Evolutionary conservation across 2,888 invertebrate species (phyloP), one percentile per base, ranked within the genome.

Genomic region (Synergus laeviventris): DNA sequence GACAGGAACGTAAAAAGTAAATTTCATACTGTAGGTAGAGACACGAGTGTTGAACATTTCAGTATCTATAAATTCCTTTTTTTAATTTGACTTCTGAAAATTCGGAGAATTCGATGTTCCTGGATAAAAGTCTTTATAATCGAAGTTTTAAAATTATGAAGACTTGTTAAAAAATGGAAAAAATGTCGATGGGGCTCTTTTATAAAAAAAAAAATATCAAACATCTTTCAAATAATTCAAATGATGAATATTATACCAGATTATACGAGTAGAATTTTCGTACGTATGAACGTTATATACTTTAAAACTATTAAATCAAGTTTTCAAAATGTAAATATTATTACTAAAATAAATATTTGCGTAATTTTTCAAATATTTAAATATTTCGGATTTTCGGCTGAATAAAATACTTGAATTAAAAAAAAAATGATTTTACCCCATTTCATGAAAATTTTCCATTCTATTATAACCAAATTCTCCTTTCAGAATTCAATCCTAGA

Each of bases 11-110:
- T 70, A 70, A 49, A 70, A 70, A 70, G 42, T 66, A 70, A 70
- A 70, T 31, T 49, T n/a, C 36, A 36, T 70, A 64, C 42, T 64
- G 42, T 64, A n/a, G 8, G 49, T 49, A 70, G 24, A 70, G 76
- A 24, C 73, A 60, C 45, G 77, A 74, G 74, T 42, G 62, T 59
- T 61, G 62, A 73, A 73, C 14, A 56, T 78, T 70, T 24, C 31
- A 31, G 31, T 70, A 16, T 73, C 76, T 74, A 78, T 18, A 76
- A 76, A 73, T 62, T 61, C 61, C 60, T 36, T 73, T 18, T 62
- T 49, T 45, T 18, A 3, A 24, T 59, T 59, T 60, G 24, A 59
- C 4, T 60, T 49, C 66, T 59, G 36, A 60, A 61, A 49, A 12
- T 31, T 62, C 49, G 14, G 56, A 59, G 42, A 64, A 64, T 45